Percentiles rank a stretch among this genome's conserved stretches.
phyloP scores from a whole-genome alignment of 2,888 invertebrate genomes.

The Rhopalosiphum nymphaeae region DNA sequence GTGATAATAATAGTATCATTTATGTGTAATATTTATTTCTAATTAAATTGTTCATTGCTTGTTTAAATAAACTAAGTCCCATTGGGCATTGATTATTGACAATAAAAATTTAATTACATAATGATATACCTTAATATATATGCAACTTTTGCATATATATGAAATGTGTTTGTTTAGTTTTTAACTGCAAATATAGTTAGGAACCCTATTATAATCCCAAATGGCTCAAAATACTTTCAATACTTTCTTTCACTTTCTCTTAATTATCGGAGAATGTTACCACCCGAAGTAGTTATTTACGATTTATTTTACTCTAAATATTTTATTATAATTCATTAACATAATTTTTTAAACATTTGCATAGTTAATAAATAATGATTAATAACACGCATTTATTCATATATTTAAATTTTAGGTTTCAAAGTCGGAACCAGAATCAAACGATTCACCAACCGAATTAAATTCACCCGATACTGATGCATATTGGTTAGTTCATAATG shows the following conservation, averaged over 20 bases:
- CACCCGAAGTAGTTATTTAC: slow-evolving; percentile 21
- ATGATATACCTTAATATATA: neutral
- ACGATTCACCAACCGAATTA: slow-evolving; percentile 77
- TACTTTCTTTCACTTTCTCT: slow-evolving; percentile 63
- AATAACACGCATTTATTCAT: neutral
- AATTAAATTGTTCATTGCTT: neutral
- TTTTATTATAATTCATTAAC: neutral
- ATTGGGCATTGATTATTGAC: neutral
- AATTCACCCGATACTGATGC: slow-evolving; percentile 82
- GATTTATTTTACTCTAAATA: slow-evolving; percentile 48
- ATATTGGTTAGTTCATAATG: slow-evolving; percentile 94
- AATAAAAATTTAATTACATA: neutral
- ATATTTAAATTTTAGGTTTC: slow-evolving; percentile 27
- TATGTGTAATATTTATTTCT: neutral
- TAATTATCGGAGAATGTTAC: slow-evolving; percentile 52
- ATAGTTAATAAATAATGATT: neutral
- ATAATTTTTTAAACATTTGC: slow-evolving; percentile 9
- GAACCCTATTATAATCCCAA: slow-evolving; percentile 21
- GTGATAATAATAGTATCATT: neutral
- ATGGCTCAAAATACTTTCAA: slow-evolving; percentile 48
- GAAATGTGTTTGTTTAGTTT: neutral
- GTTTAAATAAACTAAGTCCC: neutral
- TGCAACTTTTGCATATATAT: neutral
- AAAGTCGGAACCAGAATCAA: slow-evolving; percentile 33
- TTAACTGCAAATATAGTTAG: neutral